phyloP scores from a whole-genome alignment of 2,888 invertebrate genomes.

The Cylloceria caligata region DNA sequence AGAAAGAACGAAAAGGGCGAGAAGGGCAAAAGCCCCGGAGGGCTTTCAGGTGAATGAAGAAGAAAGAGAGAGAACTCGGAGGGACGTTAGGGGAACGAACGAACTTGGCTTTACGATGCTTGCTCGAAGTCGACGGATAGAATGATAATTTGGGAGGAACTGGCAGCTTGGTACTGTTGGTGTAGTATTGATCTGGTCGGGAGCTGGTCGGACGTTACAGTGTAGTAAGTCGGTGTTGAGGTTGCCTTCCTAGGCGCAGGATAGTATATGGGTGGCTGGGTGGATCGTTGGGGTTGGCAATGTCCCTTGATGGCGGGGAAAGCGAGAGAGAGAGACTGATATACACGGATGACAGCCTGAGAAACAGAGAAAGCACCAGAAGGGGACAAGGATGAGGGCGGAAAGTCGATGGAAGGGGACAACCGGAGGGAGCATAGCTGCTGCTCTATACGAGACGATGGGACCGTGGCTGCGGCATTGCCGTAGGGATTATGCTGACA shows the following conservation, averaged over 20 bases:
- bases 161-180: slow-evolving; percentile 80
- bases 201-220: slow-evolving; percentile 79
- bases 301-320: slow-evolving; percentile 57
- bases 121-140: slow-evolving; percentile 80
- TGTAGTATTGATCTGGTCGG: slow-evolving; percentile 82
- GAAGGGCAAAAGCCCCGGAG: slow-evolving; percentile 1
- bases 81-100: slow-evolving; percentile 39
- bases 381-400: slow-evolving; percentile 65
- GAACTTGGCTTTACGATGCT: slow-evolving; percentile 68
- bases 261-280: slow-evolving; percentile 64
- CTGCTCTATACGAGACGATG: slow-evolving; percentile 38
- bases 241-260: slow-evolving; percentile 66
- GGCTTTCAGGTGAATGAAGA: slow-evolving; percentile 1
- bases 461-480: slow-evolving; percentile 43
- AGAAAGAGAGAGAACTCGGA: slow-evolving; percentile 53
- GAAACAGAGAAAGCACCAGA: slow-evolving; percentile 36
- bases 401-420: slow-evolving; percentile 61
- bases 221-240: slow-evolving; percentile 79
- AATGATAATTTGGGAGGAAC: slow-evolving; percentile 80
- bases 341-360: slow-evolving; percentile 4
- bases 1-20: slow-evolving; percentile 9
- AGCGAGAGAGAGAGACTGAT: slow-evolving; percentile 34
- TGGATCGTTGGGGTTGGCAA: slow-evolving; percentile 70
- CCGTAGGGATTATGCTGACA: slow-evolving; percentile 57
- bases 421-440: slow-evolving; percentile 58